phyloP scores from a whole-genome alignment of 1,140 invertebrate species.

The Drosophila dunni region DNA sequence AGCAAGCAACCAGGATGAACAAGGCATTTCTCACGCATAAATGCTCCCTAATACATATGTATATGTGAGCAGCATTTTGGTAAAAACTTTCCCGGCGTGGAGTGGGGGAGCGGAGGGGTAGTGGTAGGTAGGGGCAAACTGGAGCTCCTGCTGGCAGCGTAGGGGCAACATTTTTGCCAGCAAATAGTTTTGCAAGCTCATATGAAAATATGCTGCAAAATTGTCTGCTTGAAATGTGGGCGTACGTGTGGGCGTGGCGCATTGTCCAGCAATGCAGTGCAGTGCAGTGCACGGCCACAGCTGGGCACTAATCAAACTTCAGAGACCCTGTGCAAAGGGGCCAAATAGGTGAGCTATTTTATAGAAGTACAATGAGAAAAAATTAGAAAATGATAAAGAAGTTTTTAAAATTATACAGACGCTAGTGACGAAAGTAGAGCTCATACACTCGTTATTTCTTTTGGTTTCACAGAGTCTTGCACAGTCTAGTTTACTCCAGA shows the following conservation, averaged over 20 bases:
- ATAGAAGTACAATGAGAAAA: no score
- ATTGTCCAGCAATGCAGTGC: constrained; percentile 32
- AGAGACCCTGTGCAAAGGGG: no score
- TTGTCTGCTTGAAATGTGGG: constrained; percentile 20
- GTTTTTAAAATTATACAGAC: no score
- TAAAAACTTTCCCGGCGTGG: background rate
- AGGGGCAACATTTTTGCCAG: constrained; percentile 50
- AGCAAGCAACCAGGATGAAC: constrained; percentile 47
- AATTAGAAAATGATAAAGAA: no score
- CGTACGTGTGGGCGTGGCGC: constrained; percentile 2
- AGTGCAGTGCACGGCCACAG: constrained; percentile 28
- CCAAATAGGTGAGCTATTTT: constrained; percentile 10
- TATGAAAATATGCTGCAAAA: constrained; percentile 40
- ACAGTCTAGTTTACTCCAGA: no score
- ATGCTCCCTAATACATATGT: constrained; percentile 50
- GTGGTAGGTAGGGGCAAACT: background rate
- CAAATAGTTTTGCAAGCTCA: constrained; percentile 62
- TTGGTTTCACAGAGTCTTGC: no score
- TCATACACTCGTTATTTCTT: no score
- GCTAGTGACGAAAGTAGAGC: no score
- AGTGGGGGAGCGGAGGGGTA: background rate
- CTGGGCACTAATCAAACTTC: constrained; percentile 77
- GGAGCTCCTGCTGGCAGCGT: background rate
- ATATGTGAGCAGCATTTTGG: constrained; percentile 6
- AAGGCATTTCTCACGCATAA: constrained; percentile 81